A percentile compares a stretch with the other conserved stretches of the same genome.
These are phyloP conservation scores for Epinotia bilunana DNA, from an alignment of 2,888 invertebrate genomes.

Conservation along the genomic window DNA sequence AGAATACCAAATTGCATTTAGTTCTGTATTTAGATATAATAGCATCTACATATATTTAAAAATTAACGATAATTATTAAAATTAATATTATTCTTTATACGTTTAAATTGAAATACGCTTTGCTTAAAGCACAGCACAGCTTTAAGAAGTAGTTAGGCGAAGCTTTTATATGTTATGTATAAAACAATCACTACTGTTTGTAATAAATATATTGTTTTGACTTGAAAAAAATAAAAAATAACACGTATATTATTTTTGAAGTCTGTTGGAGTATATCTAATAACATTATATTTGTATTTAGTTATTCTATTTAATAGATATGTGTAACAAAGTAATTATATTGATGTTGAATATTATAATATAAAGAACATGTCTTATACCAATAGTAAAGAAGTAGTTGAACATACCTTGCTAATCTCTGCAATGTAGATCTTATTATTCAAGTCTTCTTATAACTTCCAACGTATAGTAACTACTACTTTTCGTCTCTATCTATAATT, in stretches of 20 bases:
- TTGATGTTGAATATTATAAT: neutral
- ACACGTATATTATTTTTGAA: neutral
- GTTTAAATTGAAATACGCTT: constrained; percentile 22
- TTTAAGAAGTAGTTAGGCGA: constrained; percentile 55
- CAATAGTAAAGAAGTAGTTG: neutral
- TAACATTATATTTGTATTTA: neutral
- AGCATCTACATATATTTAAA: neutral
- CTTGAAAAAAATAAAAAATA: neutral
- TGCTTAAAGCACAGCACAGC: constrained; percentile 54
- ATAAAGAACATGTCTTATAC: neutral
- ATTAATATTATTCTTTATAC: neutral
- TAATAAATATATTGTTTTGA: neutral
- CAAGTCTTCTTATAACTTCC: neutral
- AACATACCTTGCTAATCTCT: no score
- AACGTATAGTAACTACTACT: neutral
- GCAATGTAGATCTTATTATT: neutral
- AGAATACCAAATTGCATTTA: neutral
- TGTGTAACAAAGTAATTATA: neutral
- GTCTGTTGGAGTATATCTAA: neutral
- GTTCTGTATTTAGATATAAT: neutral
- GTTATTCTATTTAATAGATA: neutral
- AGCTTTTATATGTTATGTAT: constrained; percentile 49
- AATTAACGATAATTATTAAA: neutral
- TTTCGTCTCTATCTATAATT: neutral
- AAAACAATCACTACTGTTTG: constrained; percentile 17